Conservation (phyloP, 2,113 vertebrate genomes). For the Elephantulus edwardii region DNA sequence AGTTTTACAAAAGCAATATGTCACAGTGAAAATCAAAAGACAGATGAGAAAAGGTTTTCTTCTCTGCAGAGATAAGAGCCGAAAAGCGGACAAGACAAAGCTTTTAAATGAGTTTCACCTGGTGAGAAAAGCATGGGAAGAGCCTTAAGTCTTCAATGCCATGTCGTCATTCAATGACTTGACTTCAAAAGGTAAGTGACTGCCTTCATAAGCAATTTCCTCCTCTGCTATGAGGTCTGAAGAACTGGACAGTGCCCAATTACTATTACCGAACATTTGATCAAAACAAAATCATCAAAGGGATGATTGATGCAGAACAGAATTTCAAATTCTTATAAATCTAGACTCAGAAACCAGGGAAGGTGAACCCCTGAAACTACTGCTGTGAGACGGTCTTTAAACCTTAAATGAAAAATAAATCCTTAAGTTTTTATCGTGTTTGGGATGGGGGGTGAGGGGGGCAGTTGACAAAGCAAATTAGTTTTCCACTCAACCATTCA, state of each 20-base stretch:
- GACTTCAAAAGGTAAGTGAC: neutral
- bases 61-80: neutral
- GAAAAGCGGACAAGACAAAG: neutral
- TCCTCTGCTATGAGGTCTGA: neutral
- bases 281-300: too few species aligned
- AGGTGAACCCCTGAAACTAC: neutral
- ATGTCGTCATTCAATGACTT: neutral
- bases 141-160: neutral
- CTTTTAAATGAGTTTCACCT: neutral
- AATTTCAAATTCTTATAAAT: neutral
- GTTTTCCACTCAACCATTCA: too few species aligned
- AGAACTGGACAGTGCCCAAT: neutral
- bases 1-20: neutral
- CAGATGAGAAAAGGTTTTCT: neutral
- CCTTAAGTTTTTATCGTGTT: too few species aligned
- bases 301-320: too few species aligned
- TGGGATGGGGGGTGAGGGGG: too few species aligned
- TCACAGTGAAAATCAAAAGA: slow-evolving; percentile 20
- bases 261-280: neutral
- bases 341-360: neutral
- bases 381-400: neutral
- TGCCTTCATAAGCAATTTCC: neutral
- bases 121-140: neutral
- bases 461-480: too few species aligned
- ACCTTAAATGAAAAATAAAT: neutral